Base-by-base conservation (phyloP, 2,888 invertebrate species). In the Caenorhabditis wallacei region DNA sequence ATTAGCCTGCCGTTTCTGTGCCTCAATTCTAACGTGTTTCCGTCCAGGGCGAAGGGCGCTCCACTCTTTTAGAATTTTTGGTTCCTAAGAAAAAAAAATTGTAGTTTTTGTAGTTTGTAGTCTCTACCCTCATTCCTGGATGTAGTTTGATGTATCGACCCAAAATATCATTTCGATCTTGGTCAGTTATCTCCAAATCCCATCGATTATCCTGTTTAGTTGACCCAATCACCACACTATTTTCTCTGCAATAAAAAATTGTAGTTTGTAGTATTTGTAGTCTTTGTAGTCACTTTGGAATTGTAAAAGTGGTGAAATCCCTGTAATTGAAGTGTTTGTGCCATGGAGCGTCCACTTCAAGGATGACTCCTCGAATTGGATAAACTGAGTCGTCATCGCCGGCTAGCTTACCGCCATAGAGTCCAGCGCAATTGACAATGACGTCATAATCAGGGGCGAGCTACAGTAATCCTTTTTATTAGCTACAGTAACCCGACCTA, bases 271-370 rank as follows among this genome's bases (percentile, higher is more conserved):
- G 30, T 30, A 30, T 8, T 8, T 8, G 11, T n/a, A 40, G 16
- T 18, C 46, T 48, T 13, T n/a, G n/a, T n/a, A n/a, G n/a, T n/a
- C n/a, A 85, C 88, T 86, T 89, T 1, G 89, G 89, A 71, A 89
- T 89, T 8, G 88, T 88, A 63, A 89, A 88, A 10, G 87, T 86
- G 37, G 63, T 68, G 46, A 88, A 85, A 74, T 89, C 88, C 26
- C 84, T 80, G 79, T 90, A 97, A 91, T 95, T 95, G 70, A 96
- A 96, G 10, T 95, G 95, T 93, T 96, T 96, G 57, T 97, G 93
- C 96, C 96, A 97, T 0, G 96, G 96, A 0, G 96, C 97, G 74
- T 94, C 94, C 0, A 95, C 89, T 69, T 88, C 84, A 18, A 90
- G 43, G 26, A 84, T 85, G 13, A 90, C 88, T 13, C 90, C 90